Evolutionary conservation across 2,888 invertebrate genomes (phyloP).

Genomic region (Epistrophella euchroma): DNA sequence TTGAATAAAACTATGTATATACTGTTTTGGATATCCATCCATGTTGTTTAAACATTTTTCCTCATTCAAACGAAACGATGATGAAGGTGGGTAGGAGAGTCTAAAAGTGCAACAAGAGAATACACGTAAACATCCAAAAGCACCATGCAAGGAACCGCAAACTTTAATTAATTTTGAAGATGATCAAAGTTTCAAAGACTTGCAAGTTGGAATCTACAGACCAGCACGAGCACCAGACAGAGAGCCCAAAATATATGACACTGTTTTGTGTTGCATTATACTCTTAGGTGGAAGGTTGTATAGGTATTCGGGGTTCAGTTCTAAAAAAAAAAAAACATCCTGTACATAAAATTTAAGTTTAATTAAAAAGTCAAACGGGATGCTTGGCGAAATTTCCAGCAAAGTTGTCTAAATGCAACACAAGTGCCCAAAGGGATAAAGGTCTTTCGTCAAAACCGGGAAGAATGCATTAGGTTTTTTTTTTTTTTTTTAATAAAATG

Average conservation of each 20-base stretch:
- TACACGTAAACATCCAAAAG: slow-evolving; percentile 21
- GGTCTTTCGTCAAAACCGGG: neutral
- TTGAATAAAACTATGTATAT: slow-evolving; percentile 6
- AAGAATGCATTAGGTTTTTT: slow-evolving; percentile 6
- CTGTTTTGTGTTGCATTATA: neutral
- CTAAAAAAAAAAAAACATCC: neutral
- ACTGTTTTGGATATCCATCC: neutral
- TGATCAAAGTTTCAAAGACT: slow-evolving; percentile 40
- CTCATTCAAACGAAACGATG: neutral
- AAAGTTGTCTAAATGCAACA: slow-evolving; percentile 7
- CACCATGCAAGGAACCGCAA: slow-evolving; percentile 33
- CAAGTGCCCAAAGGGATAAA: neutral
- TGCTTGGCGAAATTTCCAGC: neutral
- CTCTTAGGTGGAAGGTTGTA: neutral
- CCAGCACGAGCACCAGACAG: neutral
- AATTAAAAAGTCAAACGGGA: slow-evolving; percentile 30
- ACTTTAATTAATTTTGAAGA: slow-evolving; percentile 64
- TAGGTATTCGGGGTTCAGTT: neutral
- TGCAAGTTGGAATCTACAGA: neutral
- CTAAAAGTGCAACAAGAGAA: slow-evolving; percentile 18
- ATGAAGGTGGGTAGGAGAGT: neutral
- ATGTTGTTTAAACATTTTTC: neutral
- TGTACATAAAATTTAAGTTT: neutral
- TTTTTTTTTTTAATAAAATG: neutral
- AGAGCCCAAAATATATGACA: neutral